phyloP scores from a whole-genome alignment of 2,888 invertebrate genomes.

The Mycalesis mineus region DNA sequence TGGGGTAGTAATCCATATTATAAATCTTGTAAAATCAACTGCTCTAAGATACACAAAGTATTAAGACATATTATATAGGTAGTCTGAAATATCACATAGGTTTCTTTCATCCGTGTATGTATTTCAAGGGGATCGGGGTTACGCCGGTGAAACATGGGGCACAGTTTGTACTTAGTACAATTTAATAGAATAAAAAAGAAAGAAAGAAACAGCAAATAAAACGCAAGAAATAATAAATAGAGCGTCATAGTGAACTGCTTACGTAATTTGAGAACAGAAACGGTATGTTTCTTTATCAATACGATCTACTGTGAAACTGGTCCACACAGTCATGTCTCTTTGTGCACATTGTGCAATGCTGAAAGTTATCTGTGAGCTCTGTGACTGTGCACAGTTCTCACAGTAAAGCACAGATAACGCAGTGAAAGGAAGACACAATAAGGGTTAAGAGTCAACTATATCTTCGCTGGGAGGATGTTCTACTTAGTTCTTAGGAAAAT shows the following conservation, averaged over 20 bases:
- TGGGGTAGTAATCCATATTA: no score
- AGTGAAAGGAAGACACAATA: slow-evolving; percentile 8
- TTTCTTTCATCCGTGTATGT: no score
- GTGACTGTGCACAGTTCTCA: slow-evolving; percentile 7
- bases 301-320: slow-evolving; percentile 9
- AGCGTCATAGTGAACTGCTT: background rate
- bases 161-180: no score
- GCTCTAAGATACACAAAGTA: no score
- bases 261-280: background rate
- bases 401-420: background rate
- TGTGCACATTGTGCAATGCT: slow-evolving; percentile 4
- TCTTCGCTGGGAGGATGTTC: background rate
- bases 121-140: no score
- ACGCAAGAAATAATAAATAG: no score
- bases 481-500: background rate
- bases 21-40: no score
- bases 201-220: no score
- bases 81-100: no score
- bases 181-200: no score
- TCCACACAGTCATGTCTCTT: slow-evolving; percentile 2
- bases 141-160: no score
- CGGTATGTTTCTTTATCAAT: background rate
- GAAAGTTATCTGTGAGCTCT: background rate
- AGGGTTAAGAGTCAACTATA: background rate
- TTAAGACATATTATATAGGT: no score